Base-by-base conservation (phyloP, 1,140 invertebrate genomes). In the Littorina saxatilis region DNA sequence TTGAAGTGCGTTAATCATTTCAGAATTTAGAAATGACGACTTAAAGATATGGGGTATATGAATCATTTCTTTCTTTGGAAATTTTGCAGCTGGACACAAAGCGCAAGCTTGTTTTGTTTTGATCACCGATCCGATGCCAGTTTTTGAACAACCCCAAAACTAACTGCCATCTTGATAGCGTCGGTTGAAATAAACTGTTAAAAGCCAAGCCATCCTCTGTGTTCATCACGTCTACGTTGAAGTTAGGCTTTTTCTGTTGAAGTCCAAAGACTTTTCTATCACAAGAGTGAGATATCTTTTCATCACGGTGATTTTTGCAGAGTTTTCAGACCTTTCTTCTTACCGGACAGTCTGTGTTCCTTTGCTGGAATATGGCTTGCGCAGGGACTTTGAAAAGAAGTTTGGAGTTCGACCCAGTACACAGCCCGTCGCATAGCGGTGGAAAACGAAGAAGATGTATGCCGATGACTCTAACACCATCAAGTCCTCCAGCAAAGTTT, bases 351-450 rank as follows among this genome's bases (percentile, higher is more conserved):
- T 61, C n/a, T 61, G 58, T 23, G 58, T 61, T 23, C 58, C 9
- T 61, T 61, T 61, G 7, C 58, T 35, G 17, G 50, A 87, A 86
- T 63, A 98, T 98, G 97, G 97, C 97, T 94, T 98, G 97, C 94
- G 97, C 97, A 93, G 98, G 97, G 88, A 91, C 89, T 47, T 76
- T 91, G 81, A 99, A 98, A 94, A 95, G 97, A 92, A 96, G 96
- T 90, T 94, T 97, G 89, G 97, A 99, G 92, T 98, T 98, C 95
- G 97, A 98, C 93, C 96, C 96, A 43, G 95, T 97, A 81, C 94
- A 96, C 87, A 95, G 94, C 92, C 92, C 93, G 40, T 94, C 95
- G 87, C 95, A 96, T 88, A 94, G 96, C 83, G 96, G 96, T 39
- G 95, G 95, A 79, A 98, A 98, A 93, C 94, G 97, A 92, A 94